Evolutionary conservation across 2,888 invertebrate species (phyloP), one percentile per base, ranked within the genome.

Genomic region (Rhopalosiphum nymphaeae): DNA sequence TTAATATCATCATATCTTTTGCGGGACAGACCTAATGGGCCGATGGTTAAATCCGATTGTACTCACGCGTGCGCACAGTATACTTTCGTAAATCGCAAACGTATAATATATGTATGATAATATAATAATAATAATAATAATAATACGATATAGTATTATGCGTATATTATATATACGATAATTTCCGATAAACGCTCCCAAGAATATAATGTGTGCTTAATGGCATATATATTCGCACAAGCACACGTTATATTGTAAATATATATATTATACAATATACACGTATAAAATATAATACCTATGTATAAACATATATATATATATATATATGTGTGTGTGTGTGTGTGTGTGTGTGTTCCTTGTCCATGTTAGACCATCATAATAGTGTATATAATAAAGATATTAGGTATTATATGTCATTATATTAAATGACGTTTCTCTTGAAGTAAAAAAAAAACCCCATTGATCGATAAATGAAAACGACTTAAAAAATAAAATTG

Each of bases 181-280:
- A 92, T 92, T 87, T 92, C 87, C 93, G 93, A 93, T 93, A 93
- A 93, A 89, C 89, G 89, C 57, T 89, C 78, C 93, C 53, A 46
- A 88, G 93, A 89, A 89, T 89, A 85, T 89, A 53, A 53, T 13
- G 56, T 29, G 78, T 42, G 78, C 56, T 89, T 89, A 89, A 93
- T 89, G 89, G 78, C 61, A 85, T 87, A 92, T 49, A 87, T 36
- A 29, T 87, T 57, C 16, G 13, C 42, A 91, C 36, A 49, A 84
- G 42, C 49, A 49, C 67, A 84, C 90, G n/a, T 57, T 87, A 87
- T 49, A 53, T 89, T 36, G 36, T 46, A 42, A 26, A 29, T 61
- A n/a, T 36, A 57, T 46, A 49, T 10, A 13, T 3, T 56, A 9
- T 42, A 25, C 5, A 42, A 7, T 26, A 5, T 67, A 67, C 67